These are phyloP conservation scores for Lucilia cuprina DNA, from an alignment of 1,140 invertebrate species.

Conservation along the genomic window DNA sequence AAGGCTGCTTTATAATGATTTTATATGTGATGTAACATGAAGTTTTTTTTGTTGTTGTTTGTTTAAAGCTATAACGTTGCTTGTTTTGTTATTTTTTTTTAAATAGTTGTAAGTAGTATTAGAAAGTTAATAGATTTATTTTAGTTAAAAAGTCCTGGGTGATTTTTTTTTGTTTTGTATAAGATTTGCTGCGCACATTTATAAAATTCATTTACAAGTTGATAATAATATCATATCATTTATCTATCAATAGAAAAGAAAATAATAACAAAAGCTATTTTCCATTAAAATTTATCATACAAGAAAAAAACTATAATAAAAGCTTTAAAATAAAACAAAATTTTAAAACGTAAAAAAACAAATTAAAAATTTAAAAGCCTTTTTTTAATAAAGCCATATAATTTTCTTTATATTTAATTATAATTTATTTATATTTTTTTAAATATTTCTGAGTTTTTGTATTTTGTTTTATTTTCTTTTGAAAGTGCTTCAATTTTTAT, in stretches of 20 bases:
- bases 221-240: not conserved
- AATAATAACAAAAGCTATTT: not conserved
- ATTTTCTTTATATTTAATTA: not conserved
- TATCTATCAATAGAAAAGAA: not conserved
- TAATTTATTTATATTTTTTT: not conserved
- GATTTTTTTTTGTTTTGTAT: conserved; percentile 20
- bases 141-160: conserved; percentile 13
- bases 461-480: not conserved
- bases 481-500: not conserved
- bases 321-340: not conserved
- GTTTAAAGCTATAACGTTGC: not conserved
- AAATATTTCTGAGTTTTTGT: not conserved
- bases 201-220: not conserved
- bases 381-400: not conserved
- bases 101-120: not conserved
- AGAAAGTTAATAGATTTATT: not conserved
- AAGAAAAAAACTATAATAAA: not conserved
- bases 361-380: conserved; percentile 12
- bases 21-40: not conserved
- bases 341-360: not conserved
- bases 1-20: not conserved
- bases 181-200: conserved; percentile 40
- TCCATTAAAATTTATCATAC: not conserved
- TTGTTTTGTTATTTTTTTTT: not conserved
- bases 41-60: not conserved